Evolutionary conservation across 2,888 invertebrate genomes (phyloP).

Genomic region (Clostera curtula): DNA sequence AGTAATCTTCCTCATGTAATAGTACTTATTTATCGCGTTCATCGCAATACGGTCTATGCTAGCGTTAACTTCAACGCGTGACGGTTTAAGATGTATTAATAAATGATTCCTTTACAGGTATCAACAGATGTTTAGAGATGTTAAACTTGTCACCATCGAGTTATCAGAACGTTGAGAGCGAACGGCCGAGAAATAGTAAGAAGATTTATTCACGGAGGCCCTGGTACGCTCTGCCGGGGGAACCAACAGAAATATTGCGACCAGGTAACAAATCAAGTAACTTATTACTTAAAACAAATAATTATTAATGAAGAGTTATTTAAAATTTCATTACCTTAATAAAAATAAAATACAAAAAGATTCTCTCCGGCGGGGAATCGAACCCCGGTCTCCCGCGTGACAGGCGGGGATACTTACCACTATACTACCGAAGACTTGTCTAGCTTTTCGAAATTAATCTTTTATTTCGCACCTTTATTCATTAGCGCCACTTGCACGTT

Average conservation of each 20-base stretch:
- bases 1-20: too few species aligned
- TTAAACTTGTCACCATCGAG: slow-evolving; percentile 62
- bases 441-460: neutral
- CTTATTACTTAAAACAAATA: neutral
- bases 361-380: slow-evolving; percentile 31
- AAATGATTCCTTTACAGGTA: slow-evolving; percentile 38
- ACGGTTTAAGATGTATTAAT: too few species aligned
- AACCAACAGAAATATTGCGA: slow-evolving; percentile 40
- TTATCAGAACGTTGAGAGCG: slow-evolving; percentile 52
- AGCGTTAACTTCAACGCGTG: too few species aligned
- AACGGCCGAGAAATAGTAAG: slow-evolving; percentile 51
- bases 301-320: neutral
- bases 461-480: neutral
- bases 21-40: too few species aligned
- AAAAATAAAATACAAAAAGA: neutral
- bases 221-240: slow-evolving; percentile 58
- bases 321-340: neutral
- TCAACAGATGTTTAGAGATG: slow-evolving; percentile 68
- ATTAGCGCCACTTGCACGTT: neutral
- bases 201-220: slow-evolving; percentile 59
- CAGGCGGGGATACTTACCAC: slow-evolving; percentile 76
- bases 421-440: slow-evolving; percentile 69
- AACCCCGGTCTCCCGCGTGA: slow-evolving; percentile 66
- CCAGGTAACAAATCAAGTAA: slow-evolving; percentile 23
- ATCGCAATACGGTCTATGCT: too few species aligned